Evolutionary conservation across 2,888 invertebrate species (phyloP).

Genomic region (Scaeva pyrastri): DNA sequence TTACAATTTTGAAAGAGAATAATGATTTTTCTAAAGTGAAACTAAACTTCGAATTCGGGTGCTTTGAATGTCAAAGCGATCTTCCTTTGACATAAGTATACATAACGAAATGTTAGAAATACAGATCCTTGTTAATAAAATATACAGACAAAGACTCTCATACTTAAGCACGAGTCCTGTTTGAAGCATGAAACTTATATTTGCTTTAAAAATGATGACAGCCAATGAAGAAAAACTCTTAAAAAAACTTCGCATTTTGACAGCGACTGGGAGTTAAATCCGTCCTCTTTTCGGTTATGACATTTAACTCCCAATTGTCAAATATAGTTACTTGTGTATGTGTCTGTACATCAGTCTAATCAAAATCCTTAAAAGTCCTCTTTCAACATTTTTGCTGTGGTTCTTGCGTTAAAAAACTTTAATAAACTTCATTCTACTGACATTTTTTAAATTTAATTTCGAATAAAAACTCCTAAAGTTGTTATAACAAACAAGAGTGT

Average conservation of each 20-base stretch:
- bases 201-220: not conserved
- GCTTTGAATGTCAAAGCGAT: too few relatives aligned
- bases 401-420: constrained; percentile 3
- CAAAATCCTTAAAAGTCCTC: not conserved
- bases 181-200: not conserved
- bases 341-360: constrained; percentile 1
- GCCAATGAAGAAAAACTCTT: not conserved
- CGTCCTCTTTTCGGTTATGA: constrained; percentile 4
- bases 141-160: too few relatives aligned
- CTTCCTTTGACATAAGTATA: too few relatives aligned
- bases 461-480: constrained; percentile 18
- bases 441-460: constrained; percentile 40
- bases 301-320: not conserved
- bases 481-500: not conserved
- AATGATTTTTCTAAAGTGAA: too few relatives aligned
- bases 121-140: too few relatives aligned
- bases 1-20: too few relatives aligned
- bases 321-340: too few relatives aligned
- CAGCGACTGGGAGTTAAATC: not conserved
- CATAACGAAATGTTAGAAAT: not conserved
- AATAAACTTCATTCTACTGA: constrained; percentile 43
- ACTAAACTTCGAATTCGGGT: too few relatives aligned
- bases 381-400: not conserved
- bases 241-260: not conserved
- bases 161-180: not conserved